phyloP scores from a whole-genome alignment of 37 sponge, comb jelly and placozoan genomes.

The Tethya wilhelma region DNA sequence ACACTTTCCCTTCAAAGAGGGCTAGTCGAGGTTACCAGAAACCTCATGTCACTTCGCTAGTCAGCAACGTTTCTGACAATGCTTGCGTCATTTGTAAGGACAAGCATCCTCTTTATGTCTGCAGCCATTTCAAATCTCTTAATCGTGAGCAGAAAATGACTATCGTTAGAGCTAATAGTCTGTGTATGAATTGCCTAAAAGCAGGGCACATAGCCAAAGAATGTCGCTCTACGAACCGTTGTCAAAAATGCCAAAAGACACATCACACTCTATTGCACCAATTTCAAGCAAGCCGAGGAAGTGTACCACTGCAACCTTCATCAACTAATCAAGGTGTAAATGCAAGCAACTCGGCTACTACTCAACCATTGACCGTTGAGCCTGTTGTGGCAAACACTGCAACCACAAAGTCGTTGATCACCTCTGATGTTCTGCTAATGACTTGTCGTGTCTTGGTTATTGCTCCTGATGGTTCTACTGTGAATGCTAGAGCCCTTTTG shows the following conservation, averaged over 20 bases:
- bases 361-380: background rate
- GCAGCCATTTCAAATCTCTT: constrained; percentile 11
- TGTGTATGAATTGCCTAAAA: constrained; percentile 12
- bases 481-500: constrained; percentile 39
- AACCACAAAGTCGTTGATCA: background rate
- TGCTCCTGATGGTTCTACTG: constrained; percentile 10
- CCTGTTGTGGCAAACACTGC: background rate
- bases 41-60: constrained; percentile 9
- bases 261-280: constrained; percentile 10
- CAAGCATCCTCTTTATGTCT: constrained; percentile 26
- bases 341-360: background rate
- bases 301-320: too few relatives aligned
- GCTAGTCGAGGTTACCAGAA: background rate
- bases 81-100: constrained; percentile 22
- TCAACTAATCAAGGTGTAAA: background rate
- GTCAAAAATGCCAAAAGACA: constrained; percentile 16
- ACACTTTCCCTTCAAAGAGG: background rate
- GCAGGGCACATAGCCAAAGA: background rate
- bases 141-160: constrained; percentile 7
- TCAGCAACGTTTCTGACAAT: background rate
- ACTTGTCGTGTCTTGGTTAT: constrained; percentile 27
- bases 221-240: background rate
- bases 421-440: constrained; percentile 31
- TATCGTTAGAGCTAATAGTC: background rate
- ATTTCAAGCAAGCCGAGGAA: background rate